Conservation (phyloP, 2,888 invertebrate genomes). For the Salticus scenicus region DNA sequence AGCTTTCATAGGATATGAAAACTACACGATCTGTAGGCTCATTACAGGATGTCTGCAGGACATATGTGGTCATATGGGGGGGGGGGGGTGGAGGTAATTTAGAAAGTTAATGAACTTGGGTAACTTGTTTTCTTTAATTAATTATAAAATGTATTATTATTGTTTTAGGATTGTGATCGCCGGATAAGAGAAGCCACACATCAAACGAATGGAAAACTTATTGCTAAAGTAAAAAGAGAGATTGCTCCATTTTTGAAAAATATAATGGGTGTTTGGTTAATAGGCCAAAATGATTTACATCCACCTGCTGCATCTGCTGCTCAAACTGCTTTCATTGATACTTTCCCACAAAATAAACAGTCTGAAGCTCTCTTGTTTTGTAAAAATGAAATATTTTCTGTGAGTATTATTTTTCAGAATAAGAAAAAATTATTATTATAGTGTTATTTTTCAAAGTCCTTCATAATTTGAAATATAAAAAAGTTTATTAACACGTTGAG, state of each 20-base stretch:
- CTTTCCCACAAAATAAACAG: slow-evolving; percentile 86
- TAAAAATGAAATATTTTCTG: slow-evolving; percentile 84
- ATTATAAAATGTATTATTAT: too few species aligned
- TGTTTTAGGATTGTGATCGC: slow-evolving; percentile 84
- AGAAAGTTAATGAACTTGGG: too few species aligned
- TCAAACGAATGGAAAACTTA: slow-evolving; percentile 81
- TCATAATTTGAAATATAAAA: too few species aligned
- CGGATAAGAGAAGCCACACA: slow-evolving; percentile 87
- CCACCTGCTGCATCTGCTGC: slow-evolving; percentile 88
- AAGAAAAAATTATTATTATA: neutral
- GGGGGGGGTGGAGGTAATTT: too few species aligned
- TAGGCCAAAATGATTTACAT: slow-evolving; percentile 89
- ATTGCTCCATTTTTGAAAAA: slow-evolving; percentile 87
- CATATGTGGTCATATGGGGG: too few species aligned
- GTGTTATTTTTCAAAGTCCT: too few species aligned
- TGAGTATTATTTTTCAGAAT: slow-evolving; percentile 68
- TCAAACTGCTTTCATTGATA: slow-evolving; percentile 81
- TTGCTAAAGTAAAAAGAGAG: slow-evolving; percentile 83
- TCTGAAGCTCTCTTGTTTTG: slow-evolving; percentile 88
- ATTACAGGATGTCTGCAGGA: too few species aligned
- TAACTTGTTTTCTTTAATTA: too few species aligned
- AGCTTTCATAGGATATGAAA: too few species aligned
- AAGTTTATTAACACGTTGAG: too few species aligned
- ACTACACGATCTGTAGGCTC: too few species aligned
- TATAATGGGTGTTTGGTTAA: slow-evolving; percentile 88